Base-by-base conservation (phyloP, 2,888 invertebrate genomes). In the Furcula furcula region DNA sequence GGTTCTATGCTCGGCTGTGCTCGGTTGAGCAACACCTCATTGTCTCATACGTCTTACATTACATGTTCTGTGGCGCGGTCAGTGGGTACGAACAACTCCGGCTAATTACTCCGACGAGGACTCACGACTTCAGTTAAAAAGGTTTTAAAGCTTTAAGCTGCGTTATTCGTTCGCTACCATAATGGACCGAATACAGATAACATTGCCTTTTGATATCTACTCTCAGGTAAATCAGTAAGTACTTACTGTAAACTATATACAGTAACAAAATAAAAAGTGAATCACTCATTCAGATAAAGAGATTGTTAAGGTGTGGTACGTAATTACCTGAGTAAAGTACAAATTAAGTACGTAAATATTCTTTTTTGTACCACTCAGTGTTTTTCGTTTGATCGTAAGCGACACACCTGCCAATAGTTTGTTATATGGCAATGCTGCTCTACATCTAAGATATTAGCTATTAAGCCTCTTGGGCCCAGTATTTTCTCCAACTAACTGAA, bases 51-150 rank as follows among this genome's bases (percentile, higher is more conserved):
- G 36, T 65, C 53, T 51, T 38, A 40, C 43, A 38, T 31, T 47
- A 35, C 45, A 41, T 66, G 57, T 45, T 67, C 65, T 66, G 42
- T 59, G 63, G 48, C 54, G 52, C 64, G 66, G 61, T 60, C 70
- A 67, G 55, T 66, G 67, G 54, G 55, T 65, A 73, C 78, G 77
- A 76, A 76, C 74, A 72, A 69, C 69, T 61, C 55, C 33, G 47
- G 79, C 77, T 87, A 86, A 87, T 87, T 87, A 85, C 81, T 71
- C 40, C 62, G 46, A 51, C 75, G 76, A 72, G 67, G 74, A 72
- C 78, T 85, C 87, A 87, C 87, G 87, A 86, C 76, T 83, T 55
- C 70, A 65, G 70, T 79, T 86, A 81, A 86, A 87, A 85, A 80
- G 82, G n/a, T 76, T 83, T 84, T 81, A 83, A 85, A 73, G 78